These are phyloP conservation scores for Rutpela maculata DNA, from an alignment of 2,888 invertebrate genomes.

Conservation along the genomic window DNA sequence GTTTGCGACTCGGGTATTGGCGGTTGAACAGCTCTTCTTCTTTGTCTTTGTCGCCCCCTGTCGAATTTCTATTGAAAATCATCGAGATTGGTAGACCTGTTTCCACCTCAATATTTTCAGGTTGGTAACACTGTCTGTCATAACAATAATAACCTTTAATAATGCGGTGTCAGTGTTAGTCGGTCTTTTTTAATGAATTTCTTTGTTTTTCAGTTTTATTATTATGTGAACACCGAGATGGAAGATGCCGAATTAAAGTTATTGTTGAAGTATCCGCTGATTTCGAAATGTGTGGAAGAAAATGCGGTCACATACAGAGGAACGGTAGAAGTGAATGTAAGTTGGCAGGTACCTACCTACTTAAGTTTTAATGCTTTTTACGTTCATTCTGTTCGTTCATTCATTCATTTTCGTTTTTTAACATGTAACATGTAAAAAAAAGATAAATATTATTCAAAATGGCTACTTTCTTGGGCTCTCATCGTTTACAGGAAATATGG, in stretches of 20 bases:
- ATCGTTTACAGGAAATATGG: too few relatives aligned
- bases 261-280: conserved; percentile 64
- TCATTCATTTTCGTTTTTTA: too few relatives aligned
- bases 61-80: not conserved
- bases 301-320: conserved; percentile 59
- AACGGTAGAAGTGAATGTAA: conserved; percentile 59
- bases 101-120: not conserved
- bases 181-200: not conserved
- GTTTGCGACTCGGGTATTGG: conserved; percentile 84
- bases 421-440: too few relatives aligned
- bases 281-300: conserved; percentile 52
- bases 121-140: conserved; percentile 24
- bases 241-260: conserved; percentile 44
- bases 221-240: not conserved
- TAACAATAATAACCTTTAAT: conserved; percentile 22
- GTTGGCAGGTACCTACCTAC: too few relatives aligned
- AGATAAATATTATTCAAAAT: too few relatives aligned
- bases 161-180: too few relatives aligned
- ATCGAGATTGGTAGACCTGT: not conserved
- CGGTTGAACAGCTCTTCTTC: conserved; percentile 69
- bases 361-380: too few relatives aligned
- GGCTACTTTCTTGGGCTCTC: too few relatives aligned
- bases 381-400: too few relatives aligned
- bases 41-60: conserved; percentile 28
- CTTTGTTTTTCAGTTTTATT: not conserved